These are phyloP conservation scores for Phalera bucephala DNA, from an alignment of 2,888 invertebrate species.

Conservation along the genomic window DNA sequence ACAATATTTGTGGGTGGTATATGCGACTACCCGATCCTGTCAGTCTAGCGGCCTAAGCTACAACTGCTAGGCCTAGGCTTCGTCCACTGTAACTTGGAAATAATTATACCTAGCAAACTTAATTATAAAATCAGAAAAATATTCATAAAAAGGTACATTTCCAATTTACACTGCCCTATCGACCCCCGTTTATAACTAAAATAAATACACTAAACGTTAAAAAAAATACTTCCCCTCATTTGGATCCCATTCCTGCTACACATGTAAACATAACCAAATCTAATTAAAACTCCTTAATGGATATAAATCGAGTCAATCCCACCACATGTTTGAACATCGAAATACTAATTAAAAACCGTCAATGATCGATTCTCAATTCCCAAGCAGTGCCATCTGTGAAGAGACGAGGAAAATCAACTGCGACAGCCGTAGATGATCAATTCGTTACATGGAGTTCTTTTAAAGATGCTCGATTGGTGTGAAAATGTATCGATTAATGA, in stretches of 20 bases:
- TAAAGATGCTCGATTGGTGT: slow-evolving; percentile 37
- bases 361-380: slow-evolving; percentile 46
- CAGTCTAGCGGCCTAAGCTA: too few relatives aligned
- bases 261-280: slow-evolving; percentile 39
- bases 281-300: slow-evolving; percentile 49
- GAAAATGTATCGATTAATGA: slow-evolving; percentile 41
- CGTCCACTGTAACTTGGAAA: too few relatives aligned
- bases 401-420: slow-evolving; percentile 48
- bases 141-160: too few relatives aligned
- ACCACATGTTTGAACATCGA: slow-evolving; percentile 54
- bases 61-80: too few relatives aligned
- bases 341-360: slow-evolving; percentile 47
- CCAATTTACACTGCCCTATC: too few relatives aligned
- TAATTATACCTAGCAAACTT: too few relatives aligned
- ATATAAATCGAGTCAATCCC: slow-evolving; percentile 41
- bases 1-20: too few relatives aligned
- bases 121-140: too few relatives aligned
- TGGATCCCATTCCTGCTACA: not conserved
- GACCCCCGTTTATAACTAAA: too few relatives aligned
- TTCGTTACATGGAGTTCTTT: slow-evolving; percentile 66
- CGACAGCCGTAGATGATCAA: slow-evolving; percentile 63
- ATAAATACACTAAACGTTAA: too few relatives aligned
- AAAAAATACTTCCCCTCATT: not conserved
- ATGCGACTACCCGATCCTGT: too few relatives aligned
- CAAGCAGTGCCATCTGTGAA: slow-evolving; percentile 68